Evolutionary conservation across 2,797 vertebrate species (phyloP), one percentile per base, ranked within the genome.

Genomic region (Spinus olivaceus): DNA sequence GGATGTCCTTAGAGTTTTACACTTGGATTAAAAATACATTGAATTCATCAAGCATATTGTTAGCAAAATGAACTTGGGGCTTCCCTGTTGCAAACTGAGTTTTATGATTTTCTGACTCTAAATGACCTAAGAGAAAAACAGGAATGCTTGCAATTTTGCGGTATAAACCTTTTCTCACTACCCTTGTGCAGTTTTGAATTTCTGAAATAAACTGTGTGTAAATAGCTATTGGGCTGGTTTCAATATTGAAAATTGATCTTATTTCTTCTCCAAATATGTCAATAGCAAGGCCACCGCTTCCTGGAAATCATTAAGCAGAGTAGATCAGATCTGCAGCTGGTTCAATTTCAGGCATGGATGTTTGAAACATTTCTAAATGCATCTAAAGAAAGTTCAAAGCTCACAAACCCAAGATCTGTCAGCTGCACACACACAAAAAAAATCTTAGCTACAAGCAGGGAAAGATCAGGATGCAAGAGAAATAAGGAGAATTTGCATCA

Each of bases 1-100:
- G 90, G 72, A 95, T 90, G 91, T 95, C 91, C 85, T 97, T 93
- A 94, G 93, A 95, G 82, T 96, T 96, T 97, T 96, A 92, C 72
- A 95, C 50, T 91, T 94, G 86, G 90, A 94, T 96, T 96, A 97
- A 97, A 97, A 96, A 96, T 91, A 96, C 91, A 90, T 86, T 86
- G 90, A 88, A 96, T 96, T 91, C 87, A 94, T 95, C 89, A 96
- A 95, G 79, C 81, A 95, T 81, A 90, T 95, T 96, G 88, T 95
- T 88, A 95, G 91, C 81, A 89, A 96, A 96, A 97, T 94, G 90
- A 90, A 94, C 60, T 61, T 95, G 95, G 90, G 90, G 92, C 83
- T 92, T 97, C 91, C 81, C 90, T 88, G 91, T 53, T 96, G 90
- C 81, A 91, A 94, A 95, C 28, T 7, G 27, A 82, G 76, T 86